A percentile compares a stretch with the other conserved stretches of the same genome.
Conservation (phyloP, 2,888 invertebrate species). For the Perizoma flavofasciatum region DNA sequence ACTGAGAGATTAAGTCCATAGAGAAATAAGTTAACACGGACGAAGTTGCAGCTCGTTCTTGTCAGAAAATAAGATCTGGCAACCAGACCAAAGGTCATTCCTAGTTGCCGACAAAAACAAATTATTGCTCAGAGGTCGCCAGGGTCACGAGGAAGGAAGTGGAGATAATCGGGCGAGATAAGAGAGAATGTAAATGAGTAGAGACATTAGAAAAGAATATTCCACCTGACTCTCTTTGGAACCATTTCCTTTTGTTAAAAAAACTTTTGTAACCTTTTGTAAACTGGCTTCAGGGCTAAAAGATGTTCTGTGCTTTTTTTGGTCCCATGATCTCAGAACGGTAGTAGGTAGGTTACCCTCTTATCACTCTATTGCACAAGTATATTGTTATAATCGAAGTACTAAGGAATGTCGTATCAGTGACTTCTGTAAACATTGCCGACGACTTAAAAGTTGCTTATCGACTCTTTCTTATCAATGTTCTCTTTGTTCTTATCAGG, state of each 20-base stretch:
- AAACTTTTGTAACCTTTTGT: no score
- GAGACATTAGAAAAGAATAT: not conserved
- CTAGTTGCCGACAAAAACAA: constrained; percentile 15
- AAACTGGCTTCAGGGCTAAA: no score
- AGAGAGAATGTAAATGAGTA: constrained; percentile 5
- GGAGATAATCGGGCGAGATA: constrained; percentile 9
- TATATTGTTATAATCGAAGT: constrained; percentile 37
- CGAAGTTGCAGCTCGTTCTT: no score
- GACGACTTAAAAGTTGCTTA: constrained; percentile 43
- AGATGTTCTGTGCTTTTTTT: no score
- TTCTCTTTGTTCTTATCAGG: constrained; percentile 25
- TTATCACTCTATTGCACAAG: constrained; percentile 44
- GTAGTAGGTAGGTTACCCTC: not conserved
- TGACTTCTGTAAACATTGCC: constrained; percentile 47
- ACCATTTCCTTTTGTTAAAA: no score
- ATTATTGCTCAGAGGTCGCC: constrained; percentile 6
- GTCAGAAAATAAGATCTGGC: no score
- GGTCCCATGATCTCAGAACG: no score
- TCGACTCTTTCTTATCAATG: constrained; percentile 32
- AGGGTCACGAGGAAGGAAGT: constrained; percentile 20
- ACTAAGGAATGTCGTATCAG: constrained; percentile 27
- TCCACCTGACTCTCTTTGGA: no score
- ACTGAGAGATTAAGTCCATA: no score
- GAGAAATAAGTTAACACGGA: no score
- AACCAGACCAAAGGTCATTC: not conserved